Evolutionary conservation across 2,888 invertebrate genomes (phyloP), one percentile per base, ranked within the genome.

Genomic region (Caenorhabditis sp.): DNA sequence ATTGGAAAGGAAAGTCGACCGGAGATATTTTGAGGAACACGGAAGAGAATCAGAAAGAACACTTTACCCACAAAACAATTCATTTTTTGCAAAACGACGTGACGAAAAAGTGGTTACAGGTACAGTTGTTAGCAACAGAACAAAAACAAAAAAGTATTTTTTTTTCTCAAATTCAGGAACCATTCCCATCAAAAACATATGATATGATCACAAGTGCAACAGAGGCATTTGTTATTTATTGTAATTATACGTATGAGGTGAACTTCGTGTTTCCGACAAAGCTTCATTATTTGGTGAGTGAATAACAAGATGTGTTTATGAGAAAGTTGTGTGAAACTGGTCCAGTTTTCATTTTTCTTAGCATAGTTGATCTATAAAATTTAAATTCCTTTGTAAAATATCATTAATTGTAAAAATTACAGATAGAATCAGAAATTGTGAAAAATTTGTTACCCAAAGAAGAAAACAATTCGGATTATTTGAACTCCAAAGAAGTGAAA

Each of bases 191-290:
- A 43, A 10, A 3, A 3, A 43, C 43, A 10, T 43, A 14, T 4
- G 53, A 63, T 50, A 52, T 36, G 17, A 21, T 20, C 20, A 1
- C 1, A 4, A 4, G 43, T 20, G 50, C 50, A 8, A 26, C 54
- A 4, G 70, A 65, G 21, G 52, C 61, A 8, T 70, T 70, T 26
- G 62, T 70, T 12, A 52, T 70, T 17, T 70, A 65, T 31, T 43
- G 25, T 20, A 12, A 58, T 52, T 52, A 23, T 27, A 70, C 57
- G 38, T 69, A 36, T 25, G 43, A 31, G 8, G n/a, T 2, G 17
- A 38, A 50, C n/a, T 70, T 70, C 65, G 57, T 58, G 58, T 70
- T 65, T 43, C 70, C 70, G 38, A 38, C 50, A 25, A 69, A 69
- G 52, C 52, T 69, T 7, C 54, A 50, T 12, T 21, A 8, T 1